A percentile compares a stretch with the other conserved stretches of the same genome.
These are phyloP conservation scores for Schizopygopsis malacanthus DNA, from an alignment of 2,797 vertebrate species.

Conservation along the genomic window DNA sequence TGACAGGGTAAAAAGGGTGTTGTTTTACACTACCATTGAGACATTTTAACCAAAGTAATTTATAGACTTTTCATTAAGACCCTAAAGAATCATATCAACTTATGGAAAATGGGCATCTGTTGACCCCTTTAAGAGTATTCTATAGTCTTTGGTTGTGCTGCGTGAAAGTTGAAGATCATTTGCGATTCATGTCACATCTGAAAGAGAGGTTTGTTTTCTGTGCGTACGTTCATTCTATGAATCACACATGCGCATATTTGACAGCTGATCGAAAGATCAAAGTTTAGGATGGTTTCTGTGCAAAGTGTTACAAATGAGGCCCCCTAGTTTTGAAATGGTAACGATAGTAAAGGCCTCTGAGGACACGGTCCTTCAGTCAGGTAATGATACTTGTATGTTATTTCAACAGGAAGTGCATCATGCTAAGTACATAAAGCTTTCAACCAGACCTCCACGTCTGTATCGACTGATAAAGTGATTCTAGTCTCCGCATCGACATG, in stretches of 20 bases:
- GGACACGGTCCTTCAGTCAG: background rate
- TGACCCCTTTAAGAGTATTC: background rate
- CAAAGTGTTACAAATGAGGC: background rate
- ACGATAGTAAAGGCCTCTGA: background rate
- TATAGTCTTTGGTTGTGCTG: background rate
- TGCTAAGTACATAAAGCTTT: constrained; percentile 47
- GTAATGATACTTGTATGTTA: background rate
- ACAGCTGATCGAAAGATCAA: too few species aligned
- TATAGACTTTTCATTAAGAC: too few species aligned
- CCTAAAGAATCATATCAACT: too few species aligned
- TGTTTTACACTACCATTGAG: too few species aligned
- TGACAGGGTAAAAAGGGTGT: too few species aligned
- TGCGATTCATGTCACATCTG: background rate
- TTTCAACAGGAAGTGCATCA: constrained; percentile 43
- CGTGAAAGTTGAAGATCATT: background rate
- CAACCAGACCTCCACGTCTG: constrained; percentile 58
- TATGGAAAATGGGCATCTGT: too few species aligned
- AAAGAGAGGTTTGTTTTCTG: background rate
- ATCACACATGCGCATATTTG: too few species aligned
- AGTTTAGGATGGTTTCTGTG: too few species aligned
- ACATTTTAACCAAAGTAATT: too few species aligned
- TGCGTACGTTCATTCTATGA: too few species aligned
- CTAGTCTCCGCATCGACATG: background rate
- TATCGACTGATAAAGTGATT: background rate
- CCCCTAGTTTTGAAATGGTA: background rate